Evolutionary conservation across 64 coral and sea anemone genomes (phyloP).

Genomic region (Orbicella faveolata): DNA sequence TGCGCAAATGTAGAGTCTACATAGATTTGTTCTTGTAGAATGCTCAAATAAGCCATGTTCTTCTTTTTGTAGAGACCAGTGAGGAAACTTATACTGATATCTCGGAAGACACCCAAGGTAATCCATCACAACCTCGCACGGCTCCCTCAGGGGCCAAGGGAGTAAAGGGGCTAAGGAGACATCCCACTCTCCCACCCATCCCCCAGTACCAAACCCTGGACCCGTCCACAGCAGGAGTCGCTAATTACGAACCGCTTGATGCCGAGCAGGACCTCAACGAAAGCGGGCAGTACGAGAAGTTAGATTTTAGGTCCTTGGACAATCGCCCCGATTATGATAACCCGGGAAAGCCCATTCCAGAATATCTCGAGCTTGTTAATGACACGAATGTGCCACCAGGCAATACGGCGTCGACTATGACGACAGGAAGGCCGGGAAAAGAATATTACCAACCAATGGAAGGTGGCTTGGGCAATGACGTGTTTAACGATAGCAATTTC

Average conservation of each 20-base stretch:
- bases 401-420: background rate
- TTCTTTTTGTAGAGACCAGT: background rate
- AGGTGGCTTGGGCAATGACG: background rate
- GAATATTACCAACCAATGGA: slow-evolving; percentile 3
- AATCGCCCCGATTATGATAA: background rate
- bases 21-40: no score
- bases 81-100: background rate
- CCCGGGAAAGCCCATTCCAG: background rate
- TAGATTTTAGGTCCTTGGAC: background rate
- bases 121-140: background rate
- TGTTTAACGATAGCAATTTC: background rate
- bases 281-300: background rate
- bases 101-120: background rate
- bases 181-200: background rate
- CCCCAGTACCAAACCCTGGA: slow-evolving; percentile 10
- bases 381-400: background rate
- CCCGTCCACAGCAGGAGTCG: background rate
- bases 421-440: background rate
- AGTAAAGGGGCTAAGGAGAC: background rate
- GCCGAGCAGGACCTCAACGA: background rate
- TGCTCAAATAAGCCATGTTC: no score
- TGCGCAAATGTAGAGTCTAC: no score
- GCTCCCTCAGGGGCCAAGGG: background rate
- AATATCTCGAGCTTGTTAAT: slow-evolving; percentile 9
- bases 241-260: background rate